These are phyloP conservation scores for Nematolebias whitei DNA, from an alignment of 2,113 vertebrate species.

Conservation along the genomic window DNA sequence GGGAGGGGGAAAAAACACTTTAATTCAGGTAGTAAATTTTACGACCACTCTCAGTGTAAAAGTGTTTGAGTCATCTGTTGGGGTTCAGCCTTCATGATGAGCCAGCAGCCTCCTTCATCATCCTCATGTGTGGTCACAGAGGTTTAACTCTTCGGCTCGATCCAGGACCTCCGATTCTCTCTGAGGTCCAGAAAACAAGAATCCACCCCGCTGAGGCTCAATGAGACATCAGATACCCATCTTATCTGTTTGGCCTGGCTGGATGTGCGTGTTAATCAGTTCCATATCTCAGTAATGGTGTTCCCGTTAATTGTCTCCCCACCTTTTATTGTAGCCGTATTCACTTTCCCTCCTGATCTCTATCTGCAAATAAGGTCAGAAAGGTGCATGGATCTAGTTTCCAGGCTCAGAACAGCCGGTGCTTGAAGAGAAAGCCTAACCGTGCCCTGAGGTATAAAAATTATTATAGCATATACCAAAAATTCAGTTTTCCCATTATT, in stretches of 20 bases:
- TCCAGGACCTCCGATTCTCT: constrained; percentile 46
- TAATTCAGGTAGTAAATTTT: constrained; percentile 8
- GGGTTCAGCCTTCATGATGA: constrained; percentile 11
- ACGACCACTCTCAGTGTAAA: neutral
- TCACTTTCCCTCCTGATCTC: constrained; percentile 58
- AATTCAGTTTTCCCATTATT: neutral
- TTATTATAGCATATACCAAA: no score
- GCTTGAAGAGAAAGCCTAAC: constrained; percentile 1
- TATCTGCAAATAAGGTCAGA: constrained; percentile 71
- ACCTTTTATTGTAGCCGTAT: constrained; percentile 46
- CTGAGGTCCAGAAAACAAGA: constrained; percentile 42
- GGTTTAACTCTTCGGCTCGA: constrained; percentile 56
- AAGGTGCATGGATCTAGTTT: constrained; percentile 59
- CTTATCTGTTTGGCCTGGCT: constrained; percentile 65
- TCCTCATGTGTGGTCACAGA: constrained; percentile 54
- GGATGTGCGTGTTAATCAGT: constrained; percentile 58
- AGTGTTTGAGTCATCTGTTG: constrained; percentile 28
- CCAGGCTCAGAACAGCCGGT: constrained; percentile 13
- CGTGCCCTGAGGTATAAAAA: constrained; percentile 29
- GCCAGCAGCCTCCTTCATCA: constrained; percentile 53
- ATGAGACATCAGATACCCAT: constrained; percentile 58
- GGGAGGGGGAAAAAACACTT: neutral
- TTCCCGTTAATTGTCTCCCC: constrained; percentile 63
- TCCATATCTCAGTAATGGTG: constrained; percentile 58
- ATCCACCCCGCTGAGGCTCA: constrained; percentile 37